phyloP scores from a whole-genome alignment of 1,140 invertebrate species.

The Dinothrombium tinctorium region DNA sequence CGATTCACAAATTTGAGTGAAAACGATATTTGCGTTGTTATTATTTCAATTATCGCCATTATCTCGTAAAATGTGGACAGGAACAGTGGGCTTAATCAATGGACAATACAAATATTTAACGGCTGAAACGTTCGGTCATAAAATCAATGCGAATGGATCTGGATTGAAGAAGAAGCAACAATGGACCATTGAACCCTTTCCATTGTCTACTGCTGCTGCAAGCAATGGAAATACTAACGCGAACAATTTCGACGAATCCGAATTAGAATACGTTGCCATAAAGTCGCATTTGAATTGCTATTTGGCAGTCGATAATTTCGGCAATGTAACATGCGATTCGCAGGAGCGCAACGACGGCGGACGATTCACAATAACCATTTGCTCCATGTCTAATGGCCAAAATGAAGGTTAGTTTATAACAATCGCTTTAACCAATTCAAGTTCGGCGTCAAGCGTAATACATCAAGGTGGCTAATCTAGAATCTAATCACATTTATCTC shows the following conservation, averaged over 20 bases:
- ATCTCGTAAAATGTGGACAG: conserved; percentile 14
- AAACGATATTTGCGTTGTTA: no score
- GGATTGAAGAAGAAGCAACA: conserved; percentile 91
- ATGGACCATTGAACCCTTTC: conserved; percentile 60
- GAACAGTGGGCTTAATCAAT: conserved; percentile 70
- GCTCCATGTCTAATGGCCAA: conserved; percentile 10
- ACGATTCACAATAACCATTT: conserved; percentile 55
- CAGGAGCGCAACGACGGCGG: conserved; percentile 53
- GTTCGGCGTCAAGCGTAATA: no score
- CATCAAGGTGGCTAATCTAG: no score
- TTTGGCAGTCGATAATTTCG: conserved; percentile 39
- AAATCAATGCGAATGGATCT: conserved; percentile 81
- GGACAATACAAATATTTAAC: conserved; percentile 66
- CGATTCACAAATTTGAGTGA: no score
- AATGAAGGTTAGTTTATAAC: background rate
- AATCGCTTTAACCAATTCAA: no score
- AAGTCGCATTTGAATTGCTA: conserved; percentile 50
- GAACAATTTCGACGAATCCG: conserved; percentile 6
- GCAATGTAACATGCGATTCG: conserved; percentile 78
- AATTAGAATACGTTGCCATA: conserved; percentile 14
- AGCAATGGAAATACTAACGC: conserved; percentile 22
- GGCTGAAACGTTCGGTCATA: conserved; percentile 91
- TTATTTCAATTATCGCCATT: no score
- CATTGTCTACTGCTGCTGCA: conserved; percentile 18
- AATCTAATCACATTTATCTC: no score